Percentiles rank a stretch among this genome's conserved stretches.
phyloP scores from a whole-genome alignment of 2,113 vertebrate species.

The Spheniscus mendiculus region DNA sequence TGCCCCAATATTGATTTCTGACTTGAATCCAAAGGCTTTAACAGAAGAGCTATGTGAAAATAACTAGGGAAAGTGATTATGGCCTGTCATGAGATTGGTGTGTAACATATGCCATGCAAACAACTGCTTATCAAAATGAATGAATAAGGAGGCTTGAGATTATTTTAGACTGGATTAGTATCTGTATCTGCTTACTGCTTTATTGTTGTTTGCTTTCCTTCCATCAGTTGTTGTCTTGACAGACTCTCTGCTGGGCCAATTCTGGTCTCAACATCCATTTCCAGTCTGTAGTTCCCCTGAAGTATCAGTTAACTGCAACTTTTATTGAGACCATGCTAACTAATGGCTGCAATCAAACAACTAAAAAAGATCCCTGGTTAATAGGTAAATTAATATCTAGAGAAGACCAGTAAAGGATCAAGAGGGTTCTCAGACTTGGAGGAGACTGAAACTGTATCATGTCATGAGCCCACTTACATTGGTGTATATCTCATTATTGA shows the following conservation, averaged over 20 bases:
- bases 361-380: neutral
- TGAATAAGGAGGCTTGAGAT: neutral
- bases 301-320: neutral
- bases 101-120: fast-evolving
- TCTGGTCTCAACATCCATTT: neutral
- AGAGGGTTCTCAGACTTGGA: neutral
- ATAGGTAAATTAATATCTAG: neutral
- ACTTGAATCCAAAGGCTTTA: neutral
- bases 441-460: neutral
- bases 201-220: neutral
- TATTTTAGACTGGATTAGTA: neutral
- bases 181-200: neutral
- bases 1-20: neutral
- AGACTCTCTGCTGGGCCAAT: neutral
- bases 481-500: fast-evolving
- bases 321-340: neutral
- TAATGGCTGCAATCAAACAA: neutral
- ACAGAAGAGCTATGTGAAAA: neutral
- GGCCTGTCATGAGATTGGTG: fast-evolving
- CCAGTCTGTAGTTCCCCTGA: neutral
- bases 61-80: fast-evolving
- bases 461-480: fast-evolving
- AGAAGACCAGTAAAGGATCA: too few relatives aligned
- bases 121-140: neutral
- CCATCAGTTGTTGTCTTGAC: fast-evolving